These are phyloP conservation scores for Poeciliopsis presidionis DNA, from an alignment of 2,797 vertebrate genomes.

Conservation along the genomic window DNA sequence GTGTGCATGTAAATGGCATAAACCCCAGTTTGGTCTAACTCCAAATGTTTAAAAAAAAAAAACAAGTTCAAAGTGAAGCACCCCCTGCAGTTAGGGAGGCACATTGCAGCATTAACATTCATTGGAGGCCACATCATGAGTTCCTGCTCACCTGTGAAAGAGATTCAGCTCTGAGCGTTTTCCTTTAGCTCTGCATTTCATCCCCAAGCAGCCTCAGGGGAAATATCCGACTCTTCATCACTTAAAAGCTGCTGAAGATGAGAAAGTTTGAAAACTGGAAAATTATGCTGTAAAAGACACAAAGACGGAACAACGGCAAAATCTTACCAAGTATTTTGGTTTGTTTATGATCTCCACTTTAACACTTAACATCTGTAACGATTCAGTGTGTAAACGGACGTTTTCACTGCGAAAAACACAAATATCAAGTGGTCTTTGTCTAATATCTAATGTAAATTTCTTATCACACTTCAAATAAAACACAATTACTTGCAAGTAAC, in stretches of 20 bases:
- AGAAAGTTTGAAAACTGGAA: not conserved
- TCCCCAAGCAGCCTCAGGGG: not conserved
- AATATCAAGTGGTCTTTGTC: too few relatives aligned
- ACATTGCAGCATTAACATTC: not conserved
- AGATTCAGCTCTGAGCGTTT: not conserved
- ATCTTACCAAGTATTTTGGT: too few relatives aligned
- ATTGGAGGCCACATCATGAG: not conserved
- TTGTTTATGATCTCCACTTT: too few relatives aligned
- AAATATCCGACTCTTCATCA: not conserved
- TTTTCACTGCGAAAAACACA: too few relatives aligned
- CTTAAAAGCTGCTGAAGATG: not conserved
- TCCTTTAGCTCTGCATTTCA: not conserved
- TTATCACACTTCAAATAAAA: too few relatives aligned
- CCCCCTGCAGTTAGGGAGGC: not conserved
- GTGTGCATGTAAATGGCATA: not conserved
- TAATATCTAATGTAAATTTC: too few relatives aligned
- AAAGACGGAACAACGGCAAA: not conserved
- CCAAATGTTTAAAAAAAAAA: not conserved
- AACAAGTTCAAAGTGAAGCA: slow-evolving; percentile 1
- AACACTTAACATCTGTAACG: not conserved
- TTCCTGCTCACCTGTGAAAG: not conserved
- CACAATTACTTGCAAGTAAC: too few relatives aligned
- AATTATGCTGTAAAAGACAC: not conserved
- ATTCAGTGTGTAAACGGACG: too few relatives aligned
- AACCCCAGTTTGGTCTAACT: not conserved